Conservation (phyloP, 2,888 invertebrate species). For the Gandaritis pyraliata region DNA sequence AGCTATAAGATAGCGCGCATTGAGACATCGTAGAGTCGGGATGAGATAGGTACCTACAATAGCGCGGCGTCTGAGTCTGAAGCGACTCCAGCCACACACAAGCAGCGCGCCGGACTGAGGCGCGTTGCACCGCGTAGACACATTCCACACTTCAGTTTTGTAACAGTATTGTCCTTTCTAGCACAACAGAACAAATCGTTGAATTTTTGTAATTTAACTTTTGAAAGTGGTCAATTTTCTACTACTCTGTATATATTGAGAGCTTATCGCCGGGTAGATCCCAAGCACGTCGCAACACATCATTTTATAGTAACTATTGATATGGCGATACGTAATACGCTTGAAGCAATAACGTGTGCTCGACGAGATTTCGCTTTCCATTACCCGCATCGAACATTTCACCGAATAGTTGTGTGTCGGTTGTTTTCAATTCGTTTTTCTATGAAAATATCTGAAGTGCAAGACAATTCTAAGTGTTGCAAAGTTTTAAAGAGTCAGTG, state of each 20-base stretch:
- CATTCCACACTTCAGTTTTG: slow-evolving; percentile 52
- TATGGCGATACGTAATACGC: slow-evolving; percentile 72
- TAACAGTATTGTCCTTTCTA: slow-evolving; percentile 74
- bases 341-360: slow-evolving; percentile 80
- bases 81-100: slow-evolving; percentile 22
- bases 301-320: slow-evolving; percentile 67
- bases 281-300: slow-evolving; percentile 79
- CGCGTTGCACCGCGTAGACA: slow-evolving; percentile 15
- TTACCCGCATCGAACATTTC: slow-evolving; percentile 69
- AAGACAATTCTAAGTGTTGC: slow-evolving; percentile 76
- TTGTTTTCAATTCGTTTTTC: slow-evolving; percentile 74
- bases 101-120: slow-evolving; percentile 28
- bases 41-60: neutral
- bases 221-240: slow-evolving; percentile 83
- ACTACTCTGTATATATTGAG: slow-evolving; percentile 82
- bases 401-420: slow-evolving; percentile 77
- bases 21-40: neutral
- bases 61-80: slow-evolving; percentile 18
- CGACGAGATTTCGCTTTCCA: slow-evolving; percentile 75
- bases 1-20: slow-evolving; percentile 6
- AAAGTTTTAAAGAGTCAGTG: slow-evolving; percentile 75
- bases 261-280: slow-evolving; percentile 81
- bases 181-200: slow-evolving; percentile 73
- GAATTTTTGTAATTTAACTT: slow-evolving; percentile 79
- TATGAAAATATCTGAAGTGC: slow-evolving; percentile 67